A percentile compares a stretch with the other conserved stretches of the same genome.
These are phyloP conservation scores for Enteromius fasciolatus DNA, from an alignment of 2,797 vertebrate genomes.

Conservation along the genomic window DNA sequence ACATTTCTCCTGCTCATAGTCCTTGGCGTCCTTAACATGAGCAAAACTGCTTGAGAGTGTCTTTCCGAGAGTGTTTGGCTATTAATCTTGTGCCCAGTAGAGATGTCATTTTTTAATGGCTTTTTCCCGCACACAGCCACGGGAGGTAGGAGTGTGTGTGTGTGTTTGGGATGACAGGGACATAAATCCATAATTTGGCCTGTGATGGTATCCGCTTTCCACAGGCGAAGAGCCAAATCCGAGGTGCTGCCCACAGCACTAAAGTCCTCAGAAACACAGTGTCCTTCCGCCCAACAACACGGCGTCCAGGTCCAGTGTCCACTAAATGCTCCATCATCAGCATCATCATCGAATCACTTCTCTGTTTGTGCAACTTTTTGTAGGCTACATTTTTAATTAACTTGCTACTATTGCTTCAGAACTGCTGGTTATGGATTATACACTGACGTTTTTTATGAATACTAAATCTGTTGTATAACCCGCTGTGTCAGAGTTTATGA, in stretches of 20 bases:
- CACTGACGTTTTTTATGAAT: not conserved
- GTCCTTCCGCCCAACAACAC: constrained; percentile 2
- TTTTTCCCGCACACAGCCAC: constrained; percentile 25
- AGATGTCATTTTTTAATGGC: constrained; percentile 30
- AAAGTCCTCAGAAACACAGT: constrained; percentile 43
- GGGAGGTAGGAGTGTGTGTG: constrained; percentile 8
- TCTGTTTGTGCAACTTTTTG: not conserved
- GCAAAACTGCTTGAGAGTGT: constrained; percentile 28
- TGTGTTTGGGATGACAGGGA: constrained; percentile 38
- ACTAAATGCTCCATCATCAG: constrained; percentile 12
- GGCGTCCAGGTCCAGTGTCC: constrained; percentile 1
- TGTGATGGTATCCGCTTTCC: constrained; percentile 44
- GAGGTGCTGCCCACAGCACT: constrained; percentile 41
- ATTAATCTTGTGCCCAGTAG: constrained; percentile 30
- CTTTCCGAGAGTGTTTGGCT: constrained; percentile 31
- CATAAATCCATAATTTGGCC: constrained; percentile 48
- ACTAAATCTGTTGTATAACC: not conserved
- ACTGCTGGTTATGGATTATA: constrained; percentile 4
- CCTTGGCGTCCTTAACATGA: constrained; percentile 11
- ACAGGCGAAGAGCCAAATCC: constrained; percentile 49
- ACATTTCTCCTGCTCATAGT: constrained; percentile 16
- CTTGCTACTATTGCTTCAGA: not conserved
- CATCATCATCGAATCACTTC: not conserved
- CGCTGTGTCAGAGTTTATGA: not conserved
- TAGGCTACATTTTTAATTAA: not conserved